A percentile compares a stretch with the other conserved stretches of the same genome.
Conservation (phyloP, 2,888 invertebrate genomes). For the Lumbricus terrestris region DNA sequence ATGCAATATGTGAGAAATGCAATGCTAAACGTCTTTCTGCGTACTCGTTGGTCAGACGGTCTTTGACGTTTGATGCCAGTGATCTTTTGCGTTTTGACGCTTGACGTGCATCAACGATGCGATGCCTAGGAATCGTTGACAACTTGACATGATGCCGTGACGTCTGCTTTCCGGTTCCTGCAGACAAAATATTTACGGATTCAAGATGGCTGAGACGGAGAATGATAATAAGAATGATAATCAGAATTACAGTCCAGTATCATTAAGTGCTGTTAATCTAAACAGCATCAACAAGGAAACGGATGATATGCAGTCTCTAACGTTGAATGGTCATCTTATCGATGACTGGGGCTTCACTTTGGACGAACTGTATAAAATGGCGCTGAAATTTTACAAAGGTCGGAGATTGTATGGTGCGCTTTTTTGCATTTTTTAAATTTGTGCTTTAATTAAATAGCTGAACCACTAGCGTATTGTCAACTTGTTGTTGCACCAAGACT, state of each 20-base stretch:
- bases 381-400: slow-evolving; percentile 89
- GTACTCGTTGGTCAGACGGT: not conserved
- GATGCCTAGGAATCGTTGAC: no score
- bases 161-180: not conserved
- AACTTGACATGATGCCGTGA: no score
- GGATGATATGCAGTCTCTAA: not conserved
- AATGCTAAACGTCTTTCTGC: not conserved
- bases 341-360: slow-evolving; percentile 61
- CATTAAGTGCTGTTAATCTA: not conserved
- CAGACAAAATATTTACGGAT: not conserved
- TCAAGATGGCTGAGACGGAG: slow-evolving; percentile 13
- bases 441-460: no score
- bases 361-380: slow-evolving; percentile 82
- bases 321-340: not conserved
- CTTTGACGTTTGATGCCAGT: not conserved
- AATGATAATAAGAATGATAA: not conserved
- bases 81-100: not conserved
- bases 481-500: not conserved
- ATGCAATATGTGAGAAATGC: not conserved
- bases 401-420: not conserved
- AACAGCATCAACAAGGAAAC: not conserved
- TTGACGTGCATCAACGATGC: not conserved
- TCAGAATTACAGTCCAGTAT: not conserved
- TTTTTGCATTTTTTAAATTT: not conserved
- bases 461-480: no score